Conservation (phyloP, 2,888 invertebrate genomes). For the Physocephala rufipes region DNA sequence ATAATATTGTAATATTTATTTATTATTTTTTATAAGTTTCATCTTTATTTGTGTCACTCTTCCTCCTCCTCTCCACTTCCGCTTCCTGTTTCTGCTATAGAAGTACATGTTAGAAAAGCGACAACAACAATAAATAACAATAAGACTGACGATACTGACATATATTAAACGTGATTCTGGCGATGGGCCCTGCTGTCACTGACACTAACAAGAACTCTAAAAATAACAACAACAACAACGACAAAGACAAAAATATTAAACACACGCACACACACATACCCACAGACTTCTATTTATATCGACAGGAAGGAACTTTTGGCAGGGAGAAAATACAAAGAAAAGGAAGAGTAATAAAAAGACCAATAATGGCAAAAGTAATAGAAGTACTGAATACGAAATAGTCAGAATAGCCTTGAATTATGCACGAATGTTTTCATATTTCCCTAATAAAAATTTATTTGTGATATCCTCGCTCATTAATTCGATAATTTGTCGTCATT, state of each 20-base stretch:
- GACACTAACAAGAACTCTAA: neutral
- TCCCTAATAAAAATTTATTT: neutral
- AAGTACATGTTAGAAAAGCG: neutral
- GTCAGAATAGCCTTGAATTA: neutral
- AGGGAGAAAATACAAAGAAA: neutral
- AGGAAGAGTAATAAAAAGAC: neutral
- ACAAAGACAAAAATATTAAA: neutral
- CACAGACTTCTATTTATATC: neutral
- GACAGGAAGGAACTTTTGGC: no score
- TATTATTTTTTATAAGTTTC: no score
- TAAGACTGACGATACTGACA: neutral
- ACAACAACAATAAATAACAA: neutral
- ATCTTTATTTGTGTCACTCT: neutral
- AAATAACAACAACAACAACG: neutral
- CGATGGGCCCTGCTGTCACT: neutral
- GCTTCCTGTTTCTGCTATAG: neutral
- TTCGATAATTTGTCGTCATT: no score
- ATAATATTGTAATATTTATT: neutral
- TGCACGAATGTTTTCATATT: neutral
- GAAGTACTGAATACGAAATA: neutral
- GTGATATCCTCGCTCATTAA: no score
- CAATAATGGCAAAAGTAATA: neutral
- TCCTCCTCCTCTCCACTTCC: neutral
- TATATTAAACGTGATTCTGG: neutral
- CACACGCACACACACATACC: constrained; percentile 14